Percentiles rank a stretch among this genome's conserved stretches.
These are phyloP conservation scores for Botrylloides violaceus DNA, from an alignment of 23 tunicate species.

Conservation along the genomic window DNA sequence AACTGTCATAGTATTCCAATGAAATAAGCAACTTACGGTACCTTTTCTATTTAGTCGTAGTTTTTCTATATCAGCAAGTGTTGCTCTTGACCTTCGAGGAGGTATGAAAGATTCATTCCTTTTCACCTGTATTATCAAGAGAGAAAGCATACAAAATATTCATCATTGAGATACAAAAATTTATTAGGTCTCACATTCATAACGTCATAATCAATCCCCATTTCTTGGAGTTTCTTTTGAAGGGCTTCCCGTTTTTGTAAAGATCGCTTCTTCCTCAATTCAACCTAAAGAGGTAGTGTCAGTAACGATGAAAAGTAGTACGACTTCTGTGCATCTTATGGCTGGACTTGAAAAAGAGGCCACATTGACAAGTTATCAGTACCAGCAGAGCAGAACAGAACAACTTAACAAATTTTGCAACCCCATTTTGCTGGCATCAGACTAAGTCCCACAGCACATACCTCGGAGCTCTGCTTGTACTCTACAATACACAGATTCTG, in stretches of 20 bases:
- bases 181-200: constrained; percentile 29
- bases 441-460: no score
- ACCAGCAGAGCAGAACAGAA: no score
- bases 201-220: constrained; percentile 56
- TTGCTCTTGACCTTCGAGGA: constrained; percentile 17
- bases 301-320: neutral
- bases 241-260: neutral
- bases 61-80: constrained; percentile 5
- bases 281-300: no score
- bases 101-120: constrained; percentile 17
- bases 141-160: neutral
- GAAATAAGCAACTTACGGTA: neutral
- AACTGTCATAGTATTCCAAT: no score
- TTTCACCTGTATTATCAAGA: constrained; percentile 4
- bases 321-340: neutral
- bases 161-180: neutral
- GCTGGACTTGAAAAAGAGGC: neutral
- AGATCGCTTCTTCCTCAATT: neutral
- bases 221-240: constrained; percentile 22
- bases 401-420: no score
- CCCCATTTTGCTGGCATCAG: no score
- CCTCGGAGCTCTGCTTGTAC: no score
- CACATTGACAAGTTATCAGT: no score
- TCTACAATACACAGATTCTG: no score
- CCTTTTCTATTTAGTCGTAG: neutral